phyloP scores from a whole-genome alignment of 2,113 vertebrate species.

The Cochlearius cochlearius region DNA sequence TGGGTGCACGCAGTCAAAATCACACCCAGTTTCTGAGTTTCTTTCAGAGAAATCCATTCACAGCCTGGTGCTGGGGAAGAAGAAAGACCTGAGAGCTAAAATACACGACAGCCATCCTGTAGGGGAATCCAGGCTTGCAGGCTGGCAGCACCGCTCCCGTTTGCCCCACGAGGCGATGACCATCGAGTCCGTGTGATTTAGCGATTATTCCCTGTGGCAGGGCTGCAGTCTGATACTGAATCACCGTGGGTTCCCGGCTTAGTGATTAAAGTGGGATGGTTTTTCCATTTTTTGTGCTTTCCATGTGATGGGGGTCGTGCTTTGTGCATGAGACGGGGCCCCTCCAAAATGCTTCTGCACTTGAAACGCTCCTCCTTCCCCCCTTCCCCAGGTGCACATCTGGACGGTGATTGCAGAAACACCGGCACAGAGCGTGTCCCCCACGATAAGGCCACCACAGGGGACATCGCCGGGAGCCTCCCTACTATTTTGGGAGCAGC shows the following conservation, averaged over 20 bases:
- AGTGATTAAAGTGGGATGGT: not conserved
- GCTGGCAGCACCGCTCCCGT: fast-evolving
- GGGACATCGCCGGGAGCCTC: not conserved
- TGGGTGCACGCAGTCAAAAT: not conserved
- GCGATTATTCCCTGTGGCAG: not conserved
- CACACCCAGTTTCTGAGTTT: not conserved
- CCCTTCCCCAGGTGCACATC: not conserved
- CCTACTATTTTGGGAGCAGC: not conserved
- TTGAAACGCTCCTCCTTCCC: not conserved
- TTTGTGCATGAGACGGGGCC: fast-evolving
- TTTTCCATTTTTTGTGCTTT: not conserved
- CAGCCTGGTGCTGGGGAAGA: not conserved
- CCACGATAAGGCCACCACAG: not conserved
- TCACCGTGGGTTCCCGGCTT: not conserved
- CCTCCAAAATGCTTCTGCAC: not conserved
- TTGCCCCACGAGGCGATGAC: not conserved
- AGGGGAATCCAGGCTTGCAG: not conserved
- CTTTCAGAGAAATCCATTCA: not conserved
- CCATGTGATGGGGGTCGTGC: fast-evolving
- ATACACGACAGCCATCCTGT: fast-evolving
- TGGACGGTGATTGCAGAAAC: not conserved
- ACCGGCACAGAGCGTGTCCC: fast-evolving
- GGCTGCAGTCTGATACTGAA: not conserved
- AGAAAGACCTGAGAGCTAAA: not conserved
- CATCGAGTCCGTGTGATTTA: fast-evolving